phyloP scores from a whole-genome alignment of 1,140 invertebrate species.

The Palaemon carinicauda region DNA sequence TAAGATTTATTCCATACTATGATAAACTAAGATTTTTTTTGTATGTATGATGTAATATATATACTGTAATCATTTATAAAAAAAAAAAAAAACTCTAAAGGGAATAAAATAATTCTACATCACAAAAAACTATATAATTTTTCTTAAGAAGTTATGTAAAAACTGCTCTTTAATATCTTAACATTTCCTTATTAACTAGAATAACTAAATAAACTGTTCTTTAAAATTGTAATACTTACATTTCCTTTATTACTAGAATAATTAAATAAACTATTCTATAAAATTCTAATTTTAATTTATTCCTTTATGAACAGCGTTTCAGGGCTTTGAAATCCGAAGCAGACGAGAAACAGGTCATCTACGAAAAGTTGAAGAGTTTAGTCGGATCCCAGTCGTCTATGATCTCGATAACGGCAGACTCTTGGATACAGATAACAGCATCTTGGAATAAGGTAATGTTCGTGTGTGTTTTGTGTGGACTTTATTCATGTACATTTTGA shows the following conservation, averaged over 20 bases:
- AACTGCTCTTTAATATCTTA: no score
- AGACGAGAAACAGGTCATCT: constrained; percentile 73
- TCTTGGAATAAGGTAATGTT: constrained; percentile 76
- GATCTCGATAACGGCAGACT: constrained; percentile 79
- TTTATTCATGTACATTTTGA: constrained; percentile 61
- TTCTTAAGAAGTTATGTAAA: no score
- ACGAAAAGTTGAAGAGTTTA: constrained; percentile 77
- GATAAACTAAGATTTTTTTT: no score
- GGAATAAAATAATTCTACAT: neutral
- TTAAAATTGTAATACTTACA: no score
- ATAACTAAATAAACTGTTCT: neutral
- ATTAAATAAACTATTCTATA: neutral
- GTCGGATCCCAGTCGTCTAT: constrained; percentile 77
- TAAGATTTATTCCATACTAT: no score
- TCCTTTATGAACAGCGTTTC: constrained; percentile 63
- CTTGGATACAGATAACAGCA: constrained; percentile 79
- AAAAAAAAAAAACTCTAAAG: no score
- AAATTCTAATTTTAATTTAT: neutral
- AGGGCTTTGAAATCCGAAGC: constrained; percentile 72
- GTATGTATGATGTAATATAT: no score
- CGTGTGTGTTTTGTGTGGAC: no score
- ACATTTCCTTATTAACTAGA: no score
- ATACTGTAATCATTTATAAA: no score
- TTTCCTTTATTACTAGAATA: no score
- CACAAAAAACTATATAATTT: no score